These are phyloP conservation scores for Lipophrys pholis DNA, from an alignment of 2,113 vertebrate genomes.

Conservation along the genomic window DNA sequence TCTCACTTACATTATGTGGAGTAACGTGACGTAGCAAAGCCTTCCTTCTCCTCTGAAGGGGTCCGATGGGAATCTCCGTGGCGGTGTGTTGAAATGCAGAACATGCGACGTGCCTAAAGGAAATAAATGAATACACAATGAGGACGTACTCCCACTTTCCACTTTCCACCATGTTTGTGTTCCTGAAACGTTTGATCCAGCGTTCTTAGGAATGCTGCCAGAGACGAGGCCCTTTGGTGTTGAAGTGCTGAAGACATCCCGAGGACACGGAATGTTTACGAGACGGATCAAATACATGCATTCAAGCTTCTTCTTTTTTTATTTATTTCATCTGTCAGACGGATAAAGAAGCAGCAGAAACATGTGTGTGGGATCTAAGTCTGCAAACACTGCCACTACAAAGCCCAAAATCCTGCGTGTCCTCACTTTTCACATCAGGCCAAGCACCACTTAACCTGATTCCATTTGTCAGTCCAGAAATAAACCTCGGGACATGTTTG, in stretches of 20 bases:
- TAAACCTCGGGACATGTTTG: constrained; percentile 8
- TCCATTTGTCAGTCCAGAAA: constrained; percentile 30
- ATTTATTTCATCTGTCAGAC: neutral
- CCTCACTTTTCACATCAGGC: constrained; percentile 10
- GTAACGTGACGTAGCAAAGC: neutral
- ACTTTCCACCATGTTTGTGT: neutral
- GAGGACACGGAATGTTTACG: constrained; percentile 6
- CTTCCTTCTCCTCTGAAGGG: neutral
- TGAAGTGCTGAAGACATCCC: constrained; percentile 7
- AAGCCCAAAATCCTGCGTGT: constrained; percentile 11
- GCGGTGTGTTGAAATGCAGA: no score
- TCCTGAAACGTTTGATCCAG: constrained; percentile 31
- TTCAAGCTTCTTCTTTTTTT: neutral
- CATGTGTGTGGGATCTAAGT: constrained; percentile 4
- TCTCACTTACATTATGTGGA: neutral
- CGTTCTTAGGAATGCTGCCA: constrained; percentile 21
- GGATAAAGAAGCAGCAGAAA: constrained; percentile 21
- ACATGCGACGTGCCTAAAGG: neutral
- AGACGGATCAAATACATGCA: constrained; percentile 17
- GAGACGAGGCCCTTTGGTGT: neutral
- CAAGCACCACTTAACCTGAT: constrained; percentile 46
- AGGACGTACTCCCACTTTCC: neutral
- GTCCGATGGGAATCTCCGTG: neutral
- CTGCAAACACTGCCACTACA: neutral
- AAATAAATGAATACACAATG: neutral